A percentile compares a stretch with the other conserved stretches of the same genome.
Evolutionary conservation across 2,113 vertebrate species (phyloP).

Genomic region (Podarcis muralis): DNA sequence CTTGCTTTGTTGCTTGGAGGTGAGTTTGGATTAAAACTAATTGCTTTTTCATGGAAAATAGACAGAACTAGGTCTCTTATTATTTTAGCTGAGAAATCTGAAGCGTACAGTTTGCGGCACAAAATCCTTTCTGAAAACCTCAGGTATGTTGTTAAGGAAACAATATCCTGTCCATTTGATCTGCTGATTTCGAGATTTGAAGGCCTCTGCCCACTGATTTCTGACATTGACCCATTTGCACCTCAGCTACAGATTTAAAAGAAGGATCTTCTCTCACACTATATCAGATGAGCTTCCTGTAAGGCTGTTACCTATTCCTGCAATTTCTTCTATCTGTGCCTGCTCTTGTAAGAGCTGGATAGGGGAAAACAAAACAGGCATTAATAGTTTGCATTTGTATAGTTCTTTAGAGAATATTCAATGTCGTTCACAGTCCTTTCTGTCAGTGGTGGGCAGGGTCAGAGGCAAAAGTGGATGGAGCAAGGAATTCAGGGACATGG

Average conservation of each 20-base stretch:
- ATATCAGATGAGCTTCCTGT: background rate
- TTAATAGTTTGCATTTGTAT: background rate
- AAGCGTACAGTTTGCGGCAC: background rate
- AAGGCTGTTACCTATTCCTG: background rate
- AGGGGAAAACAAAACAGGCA: background rate
- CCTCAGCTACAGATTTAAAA: background rate
- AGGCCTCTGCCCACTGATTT: background rate
- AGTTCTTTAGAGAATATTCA: background rate
- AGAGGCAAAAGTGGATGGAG: too few species aligned
- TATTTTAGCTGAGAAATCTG: slow-evolving; percentile 2
- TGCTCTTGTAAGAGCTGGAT: background rate
- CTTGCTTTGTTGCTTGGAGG: slow-evolving; percentile 11
- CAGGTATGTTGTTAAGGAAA: background rate
- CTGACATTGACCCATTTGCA: background rate
- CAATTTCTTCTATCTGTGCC: background rate
- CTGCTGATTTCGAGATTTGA: background rate
- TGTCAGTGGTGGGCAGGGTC: too few species aligned
- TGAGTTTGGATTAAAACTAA: slow-evolving; percentile 31
- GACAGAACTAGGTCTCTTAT: slow-evolving; percentile 19
- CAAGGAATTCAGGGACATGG: too few species aligned
- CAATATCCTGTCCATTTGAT: background rate
- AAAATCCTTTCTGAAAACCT: slow-evolving; percentile 2
- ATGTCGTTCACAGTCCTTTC: background rate
- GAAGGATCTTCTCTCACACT: background rate
- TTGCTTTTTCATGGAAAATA: slow-evolving; percentile 29